Base-by-base conservation (phyloP, 2,888 invertebrate species). In the Agrotis segetum region DNA sequence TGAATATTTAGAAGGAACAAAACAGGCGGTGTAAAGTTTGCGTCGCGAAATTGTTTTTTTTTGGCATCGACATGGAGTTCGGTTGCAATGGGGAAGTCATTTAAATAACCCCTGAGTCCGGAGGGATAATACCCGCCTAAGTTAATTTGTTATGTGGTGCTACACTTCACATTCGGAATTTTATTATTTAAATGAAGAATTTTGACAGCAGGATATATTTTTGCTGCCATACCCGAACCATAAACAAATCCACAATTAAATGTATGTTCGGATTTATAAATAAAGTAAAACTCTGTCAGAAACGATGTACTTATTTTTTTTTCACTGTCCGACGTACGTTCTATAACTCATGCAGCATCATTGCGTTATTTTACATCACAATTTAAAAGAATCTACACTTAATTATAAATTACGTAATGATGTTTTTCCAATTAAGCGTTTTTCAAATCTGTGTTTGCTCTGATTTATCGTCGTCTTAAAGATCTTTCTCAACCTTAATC, bases 1-100 rank as follows among this genome's bases (percentile, higher is more conserved):
- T 95, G 93, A 93, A 95, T 95, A 93, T 93, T 90, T 90, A 88
- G 88, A 87, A 90, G 88, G 89, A 90, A 92, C 88, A 89, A 91
- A 93, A 92, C 89, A 86, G 86, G 90, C 88, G 84, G 85, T 90
- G 88, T 88, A 91, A 89, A 85, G 84, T 86, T 79, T 84, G 79
- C 73, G 64, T 74, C 79, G 78, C 72, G 83, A 87, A 89, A 90
- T 90, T 90, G 89, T 88, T 89, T 88, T 88, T 88, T 88, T 88
- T 85, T 82, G 83, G 83, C 77, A 79, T 84, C 86, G 81, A 86
- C 69, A 66, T 72, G 76, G 72, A 73, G 74, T 59, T 80, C 64
- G 58, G 83, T 82, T 85, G 87, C 81, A 82, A 79, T 83, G 74
- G 85, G 83, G 84, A 86, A 70, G 84, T 88, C 85, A 86, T 90